Base-by-base conservation (phyloP, 2,797 vertebrate genomes). In the Holocentrus rufus region DNA sequence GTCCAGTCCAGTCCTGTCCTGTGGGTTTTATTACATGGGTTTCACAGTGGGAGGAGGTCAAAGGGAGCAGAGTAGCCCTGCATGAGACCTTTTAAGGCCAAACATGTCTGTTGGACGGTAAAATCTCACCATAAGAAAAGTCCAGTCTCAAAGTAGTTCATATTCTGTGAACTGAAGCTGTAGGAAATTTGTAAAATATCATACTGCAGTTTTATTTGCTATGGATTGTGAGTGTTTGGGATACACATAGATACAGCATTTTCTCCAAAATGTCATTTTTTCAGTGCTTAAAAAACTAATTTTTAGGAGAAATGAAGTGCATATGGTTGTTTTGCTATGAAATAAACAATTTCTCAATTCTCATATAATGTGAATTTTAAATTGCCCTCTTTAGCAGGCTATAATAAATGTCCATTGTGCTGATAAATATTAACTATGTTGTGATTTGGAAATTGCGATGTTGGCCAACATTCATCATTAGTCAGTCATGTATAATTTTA, bases 11-110 rank as follows among this genome's bases (percentile, higher is more conserved):
- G n/a, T n/a, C n/a, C 53, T 54, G 25, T 44, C 22, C 0, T 22
- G 17, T 2, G 10, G 39, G 22, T 9, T 31, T 3, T 31, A 34
- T 39, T 10, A 14, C 13, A n/a, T 70, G 30, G 11, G 11, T 68
- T 72, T 52, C 4, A 47, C 57, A 25, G 14, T 2, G n/a, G 30
- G 69, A 59, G 15, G 53, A 46, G 53, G 59, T 68, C 63, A 64
- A 49, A 60, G 14, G 22, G 13, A 30, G 17, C 5, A n/a, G 18
- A n/a, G 36, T 55, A 63, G 39, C 13, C 39, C 13, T 14, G 39
- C 10, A 42, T 23, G 0, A 76, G 14, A 14, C 50, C 5, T 64
- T 65, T 58, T 31, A 36, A 76, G 47, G 23, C 3, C 22, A 39
- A 4, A 49, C 27, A 23, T 31, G 23, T 42, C 50, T 62, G 6